Conservation (phyloP, 2,797 vertebrate genomes). For the Enteromius anoplus region DNA sequence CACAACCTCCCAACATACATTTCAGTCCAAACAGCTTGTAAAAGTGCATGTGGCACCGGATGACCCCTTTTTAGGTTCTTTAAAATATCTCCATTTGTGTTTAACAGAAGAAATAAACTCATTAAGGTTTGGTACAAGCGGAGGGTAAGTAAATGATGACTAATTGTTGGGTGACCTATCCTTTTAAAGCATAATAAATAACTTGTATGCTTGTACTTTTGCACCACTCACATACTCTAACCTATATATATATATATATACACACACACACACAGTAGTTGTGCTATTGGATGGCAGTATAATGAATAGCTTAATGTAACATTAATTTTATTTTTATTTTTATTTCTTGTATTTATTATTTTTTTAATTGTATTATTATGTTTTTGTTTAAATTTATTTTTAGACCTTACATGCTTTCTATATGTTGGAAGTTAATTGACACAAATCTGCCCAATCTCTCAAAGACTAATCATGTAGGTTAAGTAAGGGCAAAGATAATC, state of each 20-base stretch:
- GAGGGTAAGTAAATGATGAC: too few relatives aligned
- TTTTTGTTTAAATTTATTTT: neutral
- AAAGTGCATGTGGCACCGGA: too few relatives aligned
- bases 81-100: too few relatives aligned
- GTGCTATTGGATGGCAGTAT: neutral
- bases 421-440: neutral
- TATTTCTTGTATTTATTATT: neutral
- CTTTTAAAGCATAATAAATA: neutral
- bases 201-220: too few relatives aligned
- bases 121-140: too few relatives aligned
- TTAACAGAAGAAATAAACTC: too few relatives aligned
- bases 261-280: too few relatives aligned
- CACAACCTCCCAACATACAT: too few relatives aligned
- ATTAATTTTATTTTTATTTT: neutral
- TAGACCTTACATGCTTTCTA: neutral
- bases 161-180: too few relatives aligned
- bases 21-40: too few relatives aligned
- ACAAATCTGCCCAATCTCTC: constrained; percentile 4
- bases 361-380: neutral
- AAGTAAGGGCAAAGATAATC: constrained; percentile 23
- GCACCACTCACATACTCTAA: neutral
- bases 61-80: too few relatives aligned
- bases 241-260: neutral
- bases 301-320: neutral
- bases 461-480: constrained; percentile 36